Evolutionary conservation across 2,888 invertebrate species (phyloP), one percentile per base, ranked within the genome.

Genomic region (Hydriomena furcata): DNA sequence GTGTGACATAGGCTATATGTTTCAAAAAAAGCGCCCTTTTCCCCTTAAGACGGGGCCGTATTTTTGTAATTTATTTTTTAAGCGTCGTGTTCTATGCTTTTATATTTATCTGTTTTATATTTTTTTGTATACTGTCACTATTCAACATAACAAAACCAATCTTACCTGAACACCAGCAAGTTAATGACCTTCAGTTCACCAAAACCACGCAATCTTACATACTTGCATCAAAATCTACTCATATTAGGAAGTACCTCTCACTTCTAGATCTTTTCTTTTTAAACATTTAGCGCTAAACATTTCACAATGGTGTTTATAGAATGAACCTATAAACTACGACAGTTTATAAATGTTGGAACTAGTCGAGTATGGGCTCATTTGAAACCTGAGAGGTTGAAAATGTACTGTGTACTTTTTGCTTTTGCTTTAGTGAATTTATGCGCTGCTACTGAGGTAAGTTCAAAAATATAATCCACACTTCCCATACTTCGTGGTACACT

Each of bases 201-300:
- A 40, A 25, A 32, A 21, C 20, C 24, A 21, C 12, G 17, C 21
- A 11, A 30, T 21, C 35, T 0, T 25, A 3, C 8, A 43, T 43
- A 12, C 30, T 10, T 6, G 23, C 24, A 17, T 23, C 21, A 40
- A 27, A 27, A 34, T 36, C 12, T 37, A 32, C 31, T 17, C 34
- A 21, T 40, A 17, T 17, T 4, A 17, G 11, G 10, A 35, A 21
- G 7, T 30, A 44, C 10, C 23, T 21, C 24, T 21, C 1, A 28
- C 6, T 12, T 34, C 28, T 11, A 41, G 13, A 13, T 10, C 25
- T 46, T 52, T 49, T 48, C 53, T 60, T 59, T 60, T 57, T 48
- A 59, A 64, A 64, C 57, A 63, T 40, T 51, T 48, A 7, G 35
- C 23, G 34, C 36, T 27, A 44, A 47, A 32, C 34, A 32, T 44